Base-by-base conservation (phyloP, 1,140 invertebrate species). In the Zophobas morio region DNA sequence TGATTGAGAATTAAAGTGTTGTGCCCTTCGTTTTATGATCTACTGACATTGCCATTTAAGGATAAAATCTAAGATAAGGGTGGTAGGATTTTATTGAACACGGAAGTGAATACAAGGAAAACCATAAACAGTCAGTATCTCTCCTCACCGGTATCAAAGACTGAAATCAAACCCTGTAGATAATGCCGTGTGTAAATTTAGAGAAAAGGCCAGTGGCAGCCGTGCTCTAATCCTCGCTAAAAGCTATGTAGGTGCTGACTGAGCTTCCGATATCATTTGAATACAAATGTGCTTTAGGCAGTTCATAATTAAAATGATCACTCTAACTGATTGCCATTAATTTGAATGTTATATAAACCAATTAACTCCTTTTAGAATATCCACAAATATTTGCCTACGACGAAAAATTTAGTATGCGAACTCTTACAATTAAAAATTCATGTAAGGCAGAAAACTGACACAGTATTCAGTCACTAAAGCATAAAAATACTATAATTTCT, bases 161-260 rank as follows among this genome's bases (percentile, higher is more conserved):
- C 70, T 53, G 46, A 33, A 35, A 72, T 53, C 46, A 72, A 72
- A 72, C 51, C 34, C 70, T 20, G 70, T 47, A 37, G 46, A 54
- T 54, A 72, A 72, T 39, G 51, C 51, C 51, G 46, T 72, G 35
- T 53, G 39, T 73, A 73, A 73, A 53, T 53, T 73, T 72, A 37
- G 39, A 56, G 6, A 36, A 56, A 39, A 54, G 39, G 51, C 35
- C 54, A 36, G 71, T 36, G 47, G 49, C 20, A 56, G 71, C n/a
- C 39, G 35, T 35, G 37, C 56, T 73, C 71, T 73, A 73, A 73
- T 56, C 71, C 71, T n/a, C 40, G 71, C 49, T 73, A 73, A 73
- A 73, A 73, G 71, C 71, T 73, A 51, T 73, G 49, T 46, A 73
- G 71, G 71, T 54, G 71, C 49, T 34, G 71, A 73, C 71, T 56